These are phyloP conservation scores for Clarias platycephalus DNA, from an alignment of 2,797 vertebrate genomes.

Conservation along the genomic window DNA sequence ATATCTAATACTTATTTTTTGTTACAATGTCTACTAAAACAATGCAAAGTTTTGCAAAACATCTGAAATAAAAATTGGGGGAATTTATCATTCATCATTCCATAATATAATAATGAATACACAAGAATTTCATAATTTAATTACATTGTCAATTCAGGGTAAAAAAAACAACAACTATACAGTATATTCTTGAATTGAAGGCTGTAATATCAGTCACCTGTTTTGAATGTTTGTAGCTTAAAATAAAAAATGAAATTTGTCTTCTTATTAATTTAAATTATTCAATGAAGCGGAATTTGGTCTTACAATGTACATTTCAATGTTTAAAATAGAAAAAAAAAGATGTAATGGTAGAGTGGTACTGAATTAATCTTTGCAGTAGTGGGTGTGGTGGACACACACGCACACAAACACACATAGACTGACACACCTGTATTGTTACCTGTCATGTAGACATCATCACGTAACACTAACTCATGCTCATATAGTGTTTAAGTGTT, in stretches of 20 bases:
- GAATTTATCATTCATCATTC: too few relatives aligned
- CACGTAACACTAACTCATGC: background rate
- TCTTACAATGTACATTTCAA: background rate
- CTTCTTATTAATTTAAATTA: background rate
- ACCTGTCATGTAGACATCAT: background rate
- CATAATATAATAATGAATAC: background rate
- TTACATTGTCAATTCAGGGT: background rate
- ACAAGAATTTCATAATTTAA: background rate
- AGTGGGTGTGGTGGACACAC: conserved; percentile 53
- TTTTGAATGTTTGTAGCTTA: background rate
- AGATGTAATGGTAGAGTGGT: conserved; percentile 48
- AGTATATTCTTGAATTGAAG: background rate
- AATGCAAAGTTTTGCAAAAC: background rate
- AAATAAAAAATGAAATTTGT: background rate
- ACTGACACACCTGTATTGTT: background rate
- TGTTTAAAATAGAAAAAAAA: background rate
- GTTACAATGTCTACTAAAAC: background rate
- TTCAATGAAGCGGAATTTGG: background rate
- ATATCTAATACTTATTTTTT: background rate
- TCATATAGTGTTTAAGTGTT: background rate
- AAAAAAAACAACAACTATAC: background rate
- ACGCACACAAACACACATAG: conserved; percentile 35
- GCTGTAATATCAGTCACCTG: background rate
- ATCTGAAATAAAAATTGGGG: background rate
- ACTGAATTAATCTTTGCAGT: conserved; percentile 53